Evolutionary conservation across 2,888 invertebrate species (phyloP).

Genomic region (Laspeyria flexula): DNA sequence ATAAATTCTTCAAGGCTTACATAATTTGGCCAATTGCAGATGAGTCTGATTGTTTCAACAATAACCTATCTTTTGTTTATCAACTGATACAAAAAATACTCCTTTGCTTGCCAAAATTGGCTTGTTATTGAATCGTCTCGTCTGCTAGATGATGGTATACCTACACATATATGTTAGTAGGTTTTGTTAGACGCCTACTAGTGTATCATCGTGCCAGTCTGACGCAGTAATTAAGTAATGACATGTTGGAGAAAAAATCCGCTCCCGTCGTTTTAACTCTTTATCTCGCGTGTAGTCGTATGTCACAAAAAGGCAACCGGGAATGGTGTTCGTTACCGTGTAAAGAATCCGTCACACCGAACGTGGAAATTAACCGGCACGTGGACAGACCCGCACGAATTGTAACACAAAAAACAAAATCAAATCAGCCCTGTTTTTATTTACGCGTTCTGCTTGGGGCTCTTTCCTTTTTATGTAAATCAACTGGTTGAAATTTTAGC

Average conservation of each 20-base stretch:
- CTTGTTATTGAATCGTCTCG: neutral
- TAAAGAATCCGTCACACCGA: neutral
- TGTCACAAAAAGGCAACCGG: neutral
- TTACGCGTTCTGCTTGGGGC: neutral
- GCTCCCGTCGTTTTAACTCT: neutral
- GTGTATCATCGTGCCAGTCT: neutral
- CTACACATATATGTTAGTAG: neutral
- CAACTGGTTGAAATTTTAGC: neutral
- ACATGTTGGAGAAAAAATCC: neutral
- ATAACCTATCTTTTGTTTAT: neutral
- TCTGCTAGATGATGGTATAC: neutral
- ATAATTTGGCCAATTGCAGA: neutral
- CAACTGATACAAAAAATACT: neutral
- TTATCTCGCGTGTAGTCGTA: neutral
- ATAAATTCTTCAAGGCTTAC: conserved; percentile 6
- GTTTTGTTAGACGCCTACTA: neutral
- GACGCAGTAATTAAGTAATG: neutral
- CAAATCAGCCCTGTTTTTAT: neutral
- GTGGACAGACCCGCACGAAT: neutral
- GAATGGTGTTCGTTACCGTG: neutral
- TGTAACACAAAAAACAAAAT: neutral
- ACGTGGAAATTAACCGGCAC: neutral
- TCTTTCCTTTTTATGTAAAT: neutral
- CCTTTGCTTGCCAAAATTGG: neutral
- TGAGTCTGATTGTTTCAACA: neutral